Evolutionary conservation across 2,113 vertebrate genomes (phyloP), one percentile per base, ranked within the genome.

Genomic region (Numida meleagris): DNA sequence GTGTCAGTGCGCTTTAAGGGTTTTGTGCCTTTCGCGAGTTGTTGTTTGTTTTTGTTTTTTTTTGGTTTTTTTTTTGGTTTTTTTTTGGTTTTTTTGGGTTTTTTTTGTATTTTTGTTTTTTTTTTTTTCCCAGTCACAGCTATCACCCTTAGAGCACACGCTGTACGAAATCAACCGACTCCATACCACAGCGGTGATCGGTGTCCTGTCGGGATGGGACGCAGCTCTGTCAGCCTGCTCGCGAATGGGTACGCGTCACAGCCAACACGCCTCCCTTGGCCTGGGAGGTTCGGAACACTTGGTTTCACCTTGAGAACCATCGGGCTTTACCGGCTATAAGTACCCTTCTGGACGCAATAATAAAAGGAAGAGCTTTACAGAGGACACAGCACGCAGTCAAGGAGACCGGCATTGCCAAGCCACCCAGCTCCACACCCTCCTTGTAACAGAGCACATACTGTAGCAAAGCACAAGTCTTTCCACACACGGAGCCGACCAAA

Each of bases 141-240:
- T 7, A 1, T 23, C 67, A 18, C 16, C 29, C 12, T 2, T 6
- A 5, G 34, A 76, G 42, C 3, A 0, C 8, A 0, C 1, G 1
- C 27, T 3, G 21, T n/a, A 15, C 55, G 10, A 33, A 77, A 12
- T 12, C 8, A 18, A 57, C 16, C 23, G 4, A 0, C 36, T 21
- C 12, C 0, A 0, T 14, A 18, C 33, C 6, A 3, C 14, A 3
- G 20, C 1, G 7, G n/a, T 59, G 40, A 8, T 31, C 70, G 46
- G 2, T 61, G 9, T 24, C 27, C 23, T 24, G 15, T 14, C 68
- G n/a, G 3, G 10, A 7, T 2, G 34, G 48, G 55, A 7, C 5
- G 9, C 2, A 0, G 3, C 0, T 0, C 17, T 4, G 11, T 6
- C 74, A 31, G 18, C 11, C 24, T 17, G n/a, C 43, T 78, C 42